Base-by-base conservation (phyloP, 1,140 invertebrate species). In the Babylonia areolata region DNA sequence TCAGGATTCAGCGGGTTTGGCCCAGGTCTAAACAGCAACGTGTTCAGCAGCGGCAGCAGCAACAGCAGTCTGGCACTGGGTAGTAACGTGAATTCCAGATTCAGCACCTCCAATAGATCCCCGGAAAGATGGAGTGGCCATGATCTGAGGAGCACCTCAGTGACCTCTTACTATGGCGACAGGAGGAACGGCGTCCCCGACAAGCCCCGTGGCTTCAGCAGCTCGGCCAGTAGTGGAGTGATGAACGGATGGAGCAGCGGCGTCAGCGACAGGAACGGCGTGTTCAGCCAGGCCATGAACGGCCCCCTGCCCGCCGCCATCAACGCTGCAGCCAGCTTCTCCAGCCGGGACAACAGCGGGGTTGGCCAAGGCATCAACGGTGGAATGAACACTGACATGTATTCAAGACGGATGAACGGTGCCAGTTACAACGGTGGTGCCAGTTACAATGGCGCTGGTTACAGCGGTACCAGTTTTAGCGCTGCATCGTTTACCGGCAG, bases 261-360 rank as follows among this genome's bases (percentile, higher is more conserved):
- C 54, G 31, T 39, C 33, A 35, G 33, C 54, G 79, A 54, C 28
- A 82, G 35, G n/a, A 82, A 82, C 81, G 79, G 54, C 54, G 54
- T 33, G 6, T 31, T 54, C 79, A 54, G 46, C 46, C 46, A 51
- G 46, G 17, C 0, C 46, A 51, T 51, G 46, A 51, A 51, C 46
- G 46, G 46, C 9, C 46, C 9, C 17, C 17, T 51, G 0, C 46
- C 46, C 46, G 46, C 9, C 2, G 17, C 46, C 46, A 9, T 51
- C 9, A 51, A 51, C 46, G 17, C 9, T 51, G 46, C 46, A 12
- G 9, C 46, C 46, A 51, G 58, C 15, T 5, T 23, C 20, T 20
- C 5, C 58, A 64, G 28, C 58, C 58, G 17, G 58, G 58, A 64
- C 15, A n/a, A 23, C 12, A 23, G 9, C 17, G 46, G 46, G 17